Evolutionary conservation across 37 sponge, comb jelly and placozoan genomes (phyloP).

Genomic region (Agelas oroides): DNA sequence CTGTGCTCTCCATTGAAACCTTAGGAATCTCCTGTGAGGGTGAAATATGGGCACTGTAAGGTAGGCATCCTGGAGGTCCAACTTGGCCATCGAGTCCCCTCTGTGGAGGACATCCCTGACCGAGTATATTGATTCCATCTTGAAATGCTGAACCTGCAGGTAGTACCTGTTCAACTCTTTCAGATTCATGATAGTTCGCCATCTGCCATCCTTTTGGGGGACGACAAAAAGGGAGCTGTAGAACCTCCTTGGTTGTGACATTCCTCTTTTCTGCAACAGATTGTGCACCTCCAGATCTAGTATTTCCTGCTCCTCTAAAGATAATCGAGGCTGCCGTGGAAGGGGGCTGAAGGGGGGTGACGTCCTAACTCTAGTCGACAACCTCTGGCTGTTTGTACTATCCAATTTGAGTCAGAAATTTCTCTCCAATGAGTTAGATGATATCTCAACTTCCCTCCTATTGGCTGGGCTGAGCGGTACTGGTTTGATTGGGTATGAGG

Average conservation of each 20-base stretch:
- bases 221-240: slow-evolving; percentile 23
- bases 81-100: not conserved
- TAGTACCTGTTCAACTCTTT: not conserved
- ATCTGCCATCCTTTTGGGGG: slow-evolving; percentile 26
- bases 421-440: no score
- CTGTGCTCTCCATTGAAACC: not conserved
- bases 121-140: not conserved
- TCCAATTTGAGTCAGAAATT: no score
- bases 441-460: no score
- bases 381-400: no score
- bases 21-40: not conserved
- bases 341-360: no score
- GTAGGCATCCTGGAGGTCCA: slow-evolving; percentile 37
- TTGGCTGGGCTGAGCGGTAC: no score
- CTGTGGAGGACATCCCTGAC: not conserved
- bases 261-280: no score
- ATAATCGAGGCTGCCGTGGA: no score
- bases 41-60: not conserved
- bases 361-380: no score
- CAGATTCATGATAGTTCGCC: slow-evolving; percentile 1
- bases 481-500: no score
- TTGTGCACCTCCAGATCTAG: no score
- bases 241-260: not conserved
- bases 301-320: no score
- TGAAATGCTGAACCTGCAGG: not conserved